Percentiles rank a stretch among this genome's conserved stretches.
phyloP scores from a whole-genome alignment of 2,113 vertebrate genomes.

The Sapajus apella region DNA sequence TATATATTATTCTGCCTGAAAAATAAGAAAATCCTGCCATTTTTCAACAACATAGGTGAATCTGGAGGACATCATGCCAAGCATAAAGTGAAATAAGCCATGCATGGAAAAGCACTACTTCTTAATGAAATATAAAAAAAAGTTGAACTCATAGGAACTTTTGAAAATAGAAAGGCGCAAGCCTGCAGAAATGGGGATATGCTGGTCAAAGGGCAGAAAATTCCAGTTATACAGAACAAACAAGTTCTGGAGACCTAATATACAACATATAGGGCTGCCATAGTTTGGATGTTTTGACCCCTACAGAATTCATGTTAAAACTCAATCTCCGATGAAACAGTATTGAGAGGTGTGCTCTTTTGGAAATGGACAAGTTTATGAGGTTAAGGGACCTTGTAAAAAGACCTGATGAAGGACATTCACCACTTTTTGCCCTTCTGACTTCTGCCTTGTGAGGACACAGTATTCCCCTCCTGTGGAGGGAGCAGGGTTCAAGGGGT shows the following conservation, averaged over 20 bases:
- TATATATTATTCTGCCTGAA: neutral
- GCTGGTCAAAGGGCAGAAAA: neutral
- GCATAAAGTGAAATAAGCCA: neutral
- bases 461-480: too few relatives aligned
- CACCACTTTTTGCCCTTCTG: neutral
- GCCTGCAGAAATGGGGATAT: neutral
- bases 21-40: neutral
- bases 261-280: neutral
- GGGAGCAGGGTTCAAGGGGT: neutral
- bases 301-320: neutral
- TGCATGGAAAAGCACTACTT: too few relatives aligned
- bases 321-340: neutral
- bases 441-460: neutral
- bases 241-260: neutral
- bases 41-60: neutral
- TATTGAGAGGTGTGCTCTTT: neutral
- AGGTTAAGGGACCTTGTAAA: too few relatives aligned
- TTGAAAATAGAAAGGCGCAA: too few relatives aligned
- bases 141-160: neutral
- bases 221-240: neutral
- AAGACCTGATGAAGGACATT: neutral
- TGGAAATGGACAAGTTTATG: too few relatives aligned
- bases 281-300: neutral
- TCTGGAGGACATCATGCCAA: neutral
- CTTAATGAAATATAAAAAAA: neutral